Evolutionary conservation across 2,113 vertebrate genomes (phyloP), one percentile per base, ranked within the genome.

Genomic region (Microcebus jonahi): DNA sequence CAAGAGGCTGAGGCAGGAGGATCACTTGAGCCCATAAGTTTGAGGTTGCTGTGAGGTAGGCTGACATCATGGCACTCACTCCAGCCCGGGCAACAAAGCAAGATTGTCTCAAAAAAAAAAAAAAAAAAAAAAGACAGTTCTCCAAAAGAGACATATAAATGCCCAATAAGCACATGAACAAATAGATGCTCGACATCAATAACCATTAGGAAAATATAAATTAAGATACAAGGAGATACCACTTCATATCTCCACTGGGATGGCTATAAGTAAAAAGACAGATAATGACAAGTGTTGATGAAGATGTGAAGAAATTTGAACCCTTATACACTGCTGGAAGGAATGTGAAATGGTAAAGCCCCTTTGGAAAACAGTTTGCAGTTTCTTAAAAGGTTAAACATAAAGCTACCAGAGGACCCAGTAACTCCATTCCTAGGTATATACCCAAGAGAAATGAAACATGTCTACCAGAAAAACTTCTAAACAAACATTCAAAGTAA

Each of bases 331-430:
- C 29, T 76, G 20, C 1, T 21, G 67, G 21, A 39, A 14, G 70
- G 42, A 88, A 55, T n/a, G 36, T 27, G 70, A 83, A 93, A 91
- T 77, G 50, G 39, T 71, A 8, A 31, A 92, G 57, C 11, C 1
- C 23, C 53, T 88, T 63, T 61, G 63, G 45, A 63, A 84, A 90
- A 75, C 10, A 59, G 68, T 55, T 79, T 81, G n/a, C 31, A 91
- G 57, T 75, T 70, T 80, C 89, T 92, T n/a, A 93, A 80, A 65
- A 93, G 27, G 65, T 79, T 79, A 85, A 70, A 80, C 36, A 29
- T 5, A 76, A 36, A 75, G n/a, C 73, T 80, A 42, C 23, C 20
- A 45, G 4, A 53, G 11, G 25, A 90, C 21, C 27, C 25, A 84
- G 65, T 23, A 84, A 90, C 68, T 90, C 57, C 20, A 65, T 21